Conservation (phyloP, 2,888 invertebrate species). For the Netelia inedita region DNA sequence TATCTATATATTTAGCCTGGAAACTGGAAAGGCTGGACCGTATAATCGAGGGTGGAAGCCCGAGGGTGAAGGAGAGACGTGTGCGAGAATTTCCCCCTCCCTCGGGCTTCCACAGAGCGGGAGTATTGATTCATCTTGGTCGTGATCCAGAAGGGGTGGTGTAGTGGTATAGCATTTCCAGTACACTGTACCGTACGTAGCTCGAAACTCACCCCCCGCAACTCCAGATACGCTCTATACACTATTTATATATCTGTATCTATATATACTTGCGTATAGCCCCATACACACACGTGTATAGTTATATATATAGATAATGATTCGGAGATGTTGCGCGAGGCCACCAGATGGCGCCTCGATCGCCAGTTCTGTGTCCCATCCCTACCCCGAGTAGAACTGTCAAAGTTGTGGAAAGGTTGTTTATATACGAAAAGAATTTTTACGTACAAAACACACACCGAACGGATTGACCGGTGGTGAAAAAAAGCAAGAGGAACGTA, state of each 20-base stretch:
- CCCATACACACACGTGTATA: neutral
- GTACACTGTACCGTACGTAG: conserved; percentile 22
- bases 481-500: conserved; percentile 17
- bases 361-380: conserved; percentile 61
- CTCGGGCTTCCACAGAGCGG: conserved; percentile 8
- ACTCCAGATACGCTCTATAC: neutral
- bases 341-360: conserved; percentile 67
- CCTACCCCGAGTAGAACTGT: conserved; percentile 73
- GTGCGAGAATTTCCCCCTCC: neutral
- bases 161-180: conserved; percentile 11
- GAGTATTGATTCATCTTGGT: conserved; percentile 67
- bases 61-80: conserved; percentile 29
- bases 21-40: conserved; percentile 37
- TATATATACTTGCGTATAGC: neutral
- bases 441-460: conserved; percentile 51
- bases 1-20: conserved; percentile 24
- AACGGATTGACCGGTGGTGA: conserved; percentile 35
- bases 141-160: conserved; percentile 56
- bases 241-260: conserved; percentile 15
- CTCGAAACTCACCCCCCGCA: conserved; percentile 28
- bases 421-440: conserved; percentile 80
- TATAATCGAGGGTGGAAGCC: conserved; percentile 22
- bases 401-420: conserved; percentile 79
- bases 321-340: conserved; percentile 1
- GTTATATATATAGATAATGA: neutral